phyloP scores from a whole-genome alignment of 1,140 invertebrate genomes.

The Orius insidiosus region DNA sequence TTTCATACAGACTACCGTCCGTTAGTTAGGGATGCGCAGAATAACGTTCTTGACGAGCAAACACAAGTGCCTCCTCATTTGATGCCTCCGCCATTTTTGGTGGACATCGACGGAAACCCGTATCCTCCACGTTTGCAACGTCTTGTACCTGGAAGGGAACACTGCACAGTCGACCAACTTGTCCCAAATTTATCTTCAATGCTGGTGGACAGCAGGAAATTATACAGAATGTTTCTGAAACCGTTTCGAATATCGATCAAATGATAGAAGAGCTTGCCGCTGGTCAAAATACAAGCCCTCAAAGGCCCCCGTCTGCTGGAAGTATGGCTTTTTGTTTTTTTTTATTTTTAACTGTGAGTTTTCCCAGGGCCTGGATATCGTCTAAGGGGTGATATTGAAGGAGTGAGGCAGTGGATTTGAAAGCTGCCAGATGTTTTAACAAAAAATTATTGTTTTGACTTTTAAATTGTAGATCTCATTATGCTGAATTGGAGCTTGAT shows the following conservation, averaged over 20 bases:
- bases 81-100: constrained; percentile 94
- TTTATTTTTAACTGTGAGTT: neutral
- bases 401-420: constrained; percentile 46
- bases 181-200: constrained; percentile 53
- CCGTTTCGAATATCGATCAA: constrained; percentile 51
- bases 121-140: constrained; percentile 73
- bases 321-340: no score
- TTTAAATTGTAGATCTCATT: neutral
- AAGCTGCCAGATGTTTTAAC: constrained; percentile 26
- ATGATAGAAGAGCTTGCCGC: constrained; percentile 53
- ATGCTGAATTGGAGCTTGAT: constrained; percentile 18
- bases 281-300: neutral
- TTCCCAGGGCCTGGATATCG: constrained; percentile 27
- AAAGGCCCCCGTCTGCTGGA: no score
- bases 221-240: constrained; percentile 36
- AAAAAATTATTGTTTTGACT: no score
- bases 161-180: constrained; percentile 55
- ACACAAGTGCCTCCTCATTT: constrained; percentile 92
- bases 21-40: constrained; percentile 56
- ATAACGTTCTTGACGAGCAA: constrained; percentile 87
- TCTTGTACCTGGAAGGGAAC: constrained; percentile 75
- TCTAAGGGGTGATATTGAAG: constrained; percentile 47
- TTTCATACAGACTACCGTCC: constrained; percentile 97
- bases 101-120: constrained; percentile 90
- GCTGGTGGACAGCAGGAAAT: constrained; percentile 46